Evolutionary conservation across 2,797 vertebrate species (phyloP).

Genomic region (Cynodonichthys magdalenae): DNA sequence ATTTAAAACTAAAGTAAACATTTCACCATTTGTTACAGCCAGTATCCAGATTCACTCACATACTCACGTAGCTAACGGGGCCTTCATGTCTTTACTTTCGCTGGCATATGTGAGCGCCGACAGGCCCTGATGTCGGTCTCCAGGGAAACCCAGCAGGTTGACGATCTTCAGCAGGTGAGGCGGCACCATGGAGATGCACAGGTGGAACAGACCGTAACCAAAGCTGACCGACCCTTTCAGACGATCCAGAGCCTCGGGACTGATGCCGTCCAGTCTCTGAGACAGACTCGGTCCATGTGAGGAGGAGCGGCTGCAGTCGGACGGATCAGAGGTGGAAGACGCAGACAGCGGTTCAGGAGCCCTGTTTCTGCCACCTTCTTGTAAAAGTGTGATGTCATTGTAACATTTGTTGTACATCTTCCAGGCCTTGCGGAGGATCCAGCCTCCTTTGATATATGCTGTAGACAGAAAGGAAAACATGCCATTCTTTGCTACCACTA

Average conservation of each 20-base stretch:
- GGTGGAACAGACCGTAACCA: constrained; percentile 99
- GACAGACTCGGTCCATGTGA: constrained; percentile 60
- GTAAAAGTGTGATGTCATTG: constrained; percentile 92
- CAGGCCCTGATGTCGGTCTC: constrained; percentile 96
- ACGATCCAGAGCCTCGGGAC: constrained; percentile 89
- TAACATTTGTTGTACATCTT: constrained; percentile 99
- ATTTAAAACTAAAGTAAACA: not conserved
- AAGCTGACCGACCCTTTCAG: constrained; percentile 99
- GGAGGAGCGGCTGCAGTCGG: constrained; percentile 80
- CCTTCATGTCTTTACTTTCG: constrained; percentile 99
- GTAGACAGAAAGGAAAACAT: constrained; percentile 17
- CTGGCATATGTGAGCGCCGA: constrained; percentile 95
- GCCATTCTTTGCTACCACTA: not conserved
- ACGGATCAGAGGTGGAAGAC: constrained; percentile 78
- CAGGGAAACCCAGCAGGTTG: constrained; percentile 99
- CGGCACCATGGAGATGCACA: constrained; percentile 99
- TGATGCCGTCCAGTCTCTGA: constrained; percentile 72
- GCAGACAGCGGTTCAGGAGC: constrained; percentile 73
- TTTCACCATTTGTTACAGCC: not conserved
- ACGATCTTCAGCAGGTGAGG: constrained; percentile 99
- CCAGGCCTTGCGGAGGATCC: constrained; percentile 99
- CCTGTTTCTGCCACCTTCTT: constrained; percentile 88
- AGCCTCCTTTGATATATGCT: constrained; percentile 99
- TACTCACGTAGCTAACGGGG: constrained; percentile 97
- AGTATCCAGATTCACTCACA: constrained; percentile 38